phyloP scores from a whole-genome alignment of 1,140 invertebrate genomes.

The Drosophila paulistorum region DNA sequence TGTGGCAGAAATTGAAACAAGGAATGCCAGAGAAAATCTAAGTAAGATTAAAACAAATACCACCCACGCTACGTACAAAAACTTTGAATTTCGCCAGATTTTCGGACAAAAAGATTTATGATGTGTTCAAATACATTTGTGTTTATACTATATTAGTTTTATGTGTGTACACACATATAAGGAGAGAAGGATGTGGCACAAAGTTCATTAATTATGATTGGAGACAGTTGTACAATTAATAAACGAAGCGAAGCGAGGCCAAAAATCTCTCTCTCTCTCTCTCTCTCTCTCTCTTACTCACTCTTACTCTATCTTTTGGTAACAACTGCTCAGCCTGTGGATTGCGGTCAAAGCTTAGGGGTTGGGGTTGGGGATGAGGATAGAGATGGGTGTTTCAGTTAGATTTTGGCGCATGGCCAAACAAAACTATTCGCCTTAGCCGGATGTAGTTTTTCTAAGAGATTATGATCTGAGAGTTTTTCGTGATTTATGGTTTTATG shows the following conservation, averaged over 20 bases:
- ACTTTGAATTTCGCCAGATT: conserved; percentile 47
- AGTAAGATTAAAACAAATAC: conserved; percentile 53
- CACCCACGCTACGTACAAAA: conserved; percentile 18
- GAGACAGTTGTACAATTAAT: conserved; percentile 80
- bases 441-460: conserved; percentile 28
- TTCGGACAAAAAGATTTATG: conserved; percentile 67
- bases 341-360: conserved; percentile 32
- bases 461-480: conserved; percentile 74
- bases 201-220: conserved; percentile 81
- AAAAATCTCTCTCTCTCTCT: conserved; percentile 2
- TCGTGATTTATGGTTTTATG: conserved; percentile 63
- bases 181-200: conserved; percentile 54
- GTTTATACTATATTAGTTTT: conserved; percentile 58
- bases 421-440: conserved; percentile 43
- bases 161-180: conserved; percentile 34
- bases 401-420: conserved; percentile 20
- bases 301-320: conserved; percentile 15
- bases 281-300: background rate
- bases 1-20: conserved; percentile 29
- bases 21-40: conserved; percentile 45
- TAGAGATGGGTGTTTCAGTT: background rate
- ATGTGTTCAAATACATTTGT: conserved; percentile 73
- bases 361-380: background rate
- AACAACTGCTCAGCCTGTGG: conserved; percentile 25
- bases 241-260: conserved; percentile 45